Evolutionary conservation across 64 coral and sea anemone genomes (phyloP).

Genomic region (Anthopleura sola): DNA sequence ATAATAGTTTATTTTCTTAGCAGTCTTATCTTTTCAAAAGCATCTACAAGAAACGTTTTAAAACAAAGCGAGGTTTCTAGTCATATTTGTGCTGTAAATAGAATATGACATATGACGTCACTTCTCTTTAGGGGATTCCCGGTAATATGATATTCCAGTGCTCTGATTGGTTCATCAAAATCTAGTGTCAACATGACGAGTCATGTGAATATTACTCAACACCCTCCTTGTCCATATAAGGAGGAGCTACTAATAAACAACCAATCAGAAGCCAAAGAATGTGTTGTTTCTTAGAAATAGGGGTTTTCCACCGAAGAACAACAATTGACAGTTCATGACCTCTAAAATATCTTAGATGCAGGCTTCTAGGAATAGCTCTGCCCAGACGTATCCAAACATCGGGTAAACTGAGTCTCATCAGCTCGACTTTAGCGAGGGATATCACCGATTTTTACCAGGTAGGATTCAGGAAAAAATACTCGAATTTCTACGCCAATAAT

Average conservation of each 20-base stretch:
- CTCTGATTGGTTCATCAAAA: neutral
- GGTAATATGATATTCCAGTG: neutral
- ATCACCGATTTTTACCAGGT: neutral
- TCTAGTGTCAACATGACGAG: neutral
- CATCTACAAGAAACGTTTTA: neutral
- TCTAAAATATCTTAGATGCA: neutral
- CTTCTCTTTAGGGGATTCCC: neutral
- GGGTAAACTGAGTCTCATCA: neutral
- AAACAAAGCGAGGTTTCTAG: neutral
- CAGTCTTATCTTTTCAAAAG: neutral
- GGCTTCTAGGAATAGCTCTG: constrained; percentile 6
- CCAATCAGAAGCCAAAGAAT: constrained; percentile 15
- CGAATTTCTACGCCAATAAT: neutral
- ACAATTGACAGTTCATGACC: neutral
- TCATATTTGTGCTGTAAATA: neutral
- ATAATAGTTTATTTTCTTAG: no score
- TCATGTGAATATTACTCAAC: constrained; percentile 2
- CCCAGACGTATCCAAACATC: neutral
- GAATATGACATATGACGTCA: constrained; percentile 1
- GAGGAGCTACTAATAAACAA: neutral
- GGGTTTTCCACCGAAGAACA: constrained; percentile 4
- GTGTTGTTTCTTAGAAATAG: neutral
- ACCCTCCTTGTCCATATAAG: constrained; percentile 2
- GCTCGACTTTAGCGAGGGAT: neutral
- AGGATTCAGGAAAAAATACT: neutral